Percentiles rank a stretch among this genome's conserved stretches.
Conservation (phyloP, 2,797 vertebrate genomes). For the Urophycis tenuis region DNA sequence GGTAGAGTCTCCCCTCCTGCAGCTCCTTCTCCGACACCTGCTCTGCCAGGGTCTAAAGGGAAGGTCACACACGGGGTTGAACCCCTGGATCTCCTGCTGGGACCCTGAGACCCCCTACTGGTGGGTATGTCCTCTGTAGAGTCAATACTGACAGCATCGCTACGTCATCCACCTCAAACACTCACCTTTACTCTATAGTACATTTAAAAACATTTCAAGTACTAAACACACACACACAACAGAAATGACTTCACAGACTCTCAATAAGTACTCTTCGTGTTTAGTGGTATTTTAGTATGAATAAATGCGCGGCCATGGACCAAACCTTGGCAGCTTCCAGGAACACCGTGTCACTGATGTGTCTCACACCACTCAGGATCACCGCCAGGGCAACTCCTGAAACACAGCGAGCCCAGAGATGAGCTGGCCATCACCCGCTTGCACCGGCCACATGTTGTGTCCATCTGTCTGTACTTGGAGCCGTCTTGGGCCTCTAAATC, state of each 20-base stretch:
- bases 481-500: background rate
- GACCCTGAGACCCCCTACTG: background rate
- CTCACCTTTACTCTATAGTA: background rate
- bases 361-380: slow-evolving; percentile 87
- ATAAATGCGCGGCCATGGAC: background rate
- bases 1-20: slow-evolving; percentile 84
- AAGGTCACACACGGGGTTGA: slow-evolving; percentile 17
- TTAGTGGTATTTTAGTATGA: background rate
- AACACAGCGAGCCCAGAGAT: background rate
- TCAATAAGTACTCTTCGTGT: background rate
- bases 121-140: background rate
- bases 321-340: slow-evolving; percentile 92
- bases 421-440: background rate
- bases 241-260: background rate
- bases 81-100: background rate
- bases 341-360: slow-evolving; percentile 91
- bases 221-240: background rate
- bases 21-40: slow-evolving; percentile 85
- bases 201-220: background rate
- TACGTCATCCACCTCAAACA: background rate
- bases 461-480: background rate
- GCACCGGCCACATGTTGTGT: background rate
- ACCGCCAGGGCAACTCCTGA: slow-evolving; percentile 92
- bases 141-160: background rate
- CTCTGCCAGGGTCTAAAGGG: slow-evolving; percentile 74